Conservation (phyloP, 2,888 invertebrate species). For the Anoncus sp. region DNA sequence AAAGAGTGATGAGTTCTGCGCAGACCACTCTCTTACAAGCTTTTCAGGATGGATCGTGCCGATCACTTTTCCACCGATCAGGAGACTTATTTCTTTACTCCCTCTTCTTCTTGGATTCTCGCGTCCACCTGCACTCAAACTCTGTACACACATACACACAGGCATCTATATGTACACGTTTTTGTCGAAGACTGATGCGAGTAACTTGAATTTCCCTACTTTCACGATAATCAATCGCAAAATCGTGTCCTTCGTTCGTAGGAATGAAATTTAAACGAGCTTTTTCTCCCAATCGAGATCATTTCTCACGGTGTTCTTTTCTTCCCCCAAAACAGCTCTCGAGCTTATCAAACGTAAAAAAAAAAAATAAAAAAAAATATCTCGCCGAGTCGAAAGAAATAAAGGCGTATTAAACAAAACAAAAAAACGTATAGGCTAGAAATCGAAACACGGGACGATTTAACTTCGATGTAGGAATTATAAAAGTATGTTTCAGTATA, state of each 20-base stretch:
- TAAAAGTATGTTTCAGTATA: slow-evolving; percentile 18
- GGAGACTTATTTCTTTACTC: slow-evolving; percentile 61
- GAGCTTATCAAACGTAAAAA: slow-evolving; percentile 26
- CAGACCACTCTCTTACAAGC: slow-evolving; percentile 17
- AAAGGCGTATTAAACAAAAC: background rate
- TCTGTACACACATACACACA: slow-evolving; percentile 5
- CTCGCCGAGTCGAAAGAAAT: background rate
- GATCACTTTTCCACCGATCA: slow-evolving; percentile 56
- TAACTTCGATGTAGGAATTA: background rate
- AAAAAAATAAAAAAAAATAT: slow-evolving; percentile 3
- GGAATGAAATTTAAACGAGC: slow-evolving; percentile 43
- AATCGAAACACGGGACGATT: slow-evolving; percentile 14
- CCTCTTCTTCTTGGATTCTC: slow-evolving; percentile 40
- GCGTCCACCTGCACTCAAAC: background rate
- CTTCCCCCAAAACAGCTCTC: background rate
- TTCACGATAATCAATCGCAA: slow-evolving; percentile 18
- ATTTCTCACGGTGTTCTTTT: slow-evolving; percentile 45
- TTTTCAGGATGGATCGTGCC: slow-evolving; percentile 49
- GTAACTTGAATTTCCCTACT: slow-evolving; percentile 43
- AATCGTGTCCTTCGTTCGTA: slow-evolving; percentile 12
- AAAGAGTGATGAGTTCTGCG: slow-evolving; percentile 1
- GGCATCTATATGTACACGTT: background rate
- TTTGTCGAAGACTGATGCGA: slow-evolving; percentile 9
- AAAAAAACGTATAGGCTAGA: slow-evolving; percentile 13
- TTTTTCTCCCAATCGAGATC: background rate